Evolutionary conservation across 2,113 vertebrate genomes (phyloP).

Genomic region (Gopherus flavomarginatus): DNA sequence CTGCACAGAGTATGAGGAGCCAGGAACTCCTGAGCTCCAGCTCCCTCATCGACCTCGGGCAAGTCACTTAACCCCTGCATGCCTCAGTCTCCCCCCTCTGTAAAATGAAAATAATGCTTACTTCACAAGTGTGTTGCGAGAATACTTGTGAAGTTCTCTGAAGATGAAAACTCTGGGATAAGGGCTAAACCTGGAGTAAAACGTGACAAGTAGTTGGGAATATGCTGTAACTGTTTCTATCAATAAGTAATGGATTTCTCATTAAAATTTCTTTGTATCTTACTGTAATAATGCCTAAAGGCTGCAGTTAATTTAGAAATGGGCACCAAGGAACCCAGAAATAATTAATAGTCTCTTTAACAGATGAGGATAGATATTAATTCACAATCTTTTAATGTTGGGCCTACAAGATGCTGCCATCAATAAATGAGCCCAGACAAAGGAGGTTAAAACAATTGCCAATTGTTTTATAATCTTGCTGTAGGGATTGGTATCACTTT

Average conservation of each 20-base stretch:
- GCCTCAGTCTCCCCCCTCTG: not conserved
- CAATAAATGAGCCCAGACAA: not conserved
- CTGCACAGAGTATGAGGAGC: not conserved
- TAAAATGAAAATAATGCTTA: not conserved
- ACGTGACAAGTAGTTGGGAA: not conserved
- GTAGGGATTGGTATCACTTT: not conserved
- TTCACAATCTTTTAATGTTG: not conserved
- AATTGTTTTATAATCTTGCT: not conserved
- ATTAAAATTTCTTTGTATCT: not conserved
- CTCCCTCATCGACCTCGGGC: not conserved
- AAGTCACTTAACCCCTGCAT: not conserved
- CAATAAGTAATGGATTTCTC: not conserved
- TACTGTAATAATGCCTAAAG: not conserved
- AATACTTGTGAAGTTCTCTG: not conserved
- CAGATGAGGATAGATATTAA: rapidly evolving
- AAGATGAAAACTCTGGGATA: not conserved
- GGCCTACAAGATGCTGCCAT: not conserved
- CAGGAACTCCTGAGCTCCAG: not conserved
- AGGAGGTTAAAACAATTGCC: not conserved
- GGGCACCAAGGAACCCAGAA: too few relatives aligned
- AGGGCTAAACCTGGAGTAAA: not conserved
- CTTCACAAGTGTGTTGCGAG: not conserved
- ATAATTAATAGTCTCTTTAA: not conserved
- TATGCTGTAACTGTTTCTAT: not conserved
- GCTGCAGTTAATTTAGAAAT: not conserved